Base-by-base conservation (phyloP, 2,797 vertebrate species). In the Peromyscus melanophrys region DNA sequence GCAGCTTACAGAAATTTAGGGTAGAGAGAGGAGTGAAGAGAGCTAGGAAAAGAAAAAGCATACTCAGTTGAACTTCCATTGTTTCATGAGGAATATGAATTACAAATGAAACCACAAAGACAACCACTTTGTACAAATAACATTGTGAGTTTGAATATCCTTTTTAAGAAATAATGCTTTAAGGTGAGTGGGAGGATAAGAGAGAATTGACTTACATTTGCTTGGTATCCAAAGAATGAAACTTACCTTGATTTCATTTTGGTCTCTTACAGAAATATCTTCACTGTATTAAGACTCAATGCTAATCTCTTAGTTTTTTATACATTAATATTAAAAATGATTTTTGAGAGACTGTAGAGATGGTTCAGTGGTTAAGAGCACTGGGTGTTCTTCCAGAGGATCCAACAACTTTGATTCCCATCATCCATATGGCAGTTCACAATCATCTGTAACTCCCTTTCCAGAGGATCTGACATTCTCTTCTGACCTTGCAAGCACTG, bases 261-360 rank as follows among this genome's bases (percentile, higher is more conserved):
- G n/a, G 2, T 89, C 43, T 95, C 46, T 75, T 86, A 2, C 4
- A 97, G 55, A 88, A 96, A 92, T 63, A 34, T 69, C 82, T 95
- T 86, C 57, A 67, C 27, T 69, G n/a, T 76, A 27, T 83, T 96
- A 95, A 63, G 52, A 77, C n/a, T 65, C 87, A 76, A 82, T 96
- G 31, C 57, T 81, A 73, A 31, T 73, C 59, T 96, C 67, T 81
- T 82, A 55, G 43, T 90, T 96, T 65, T 65, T 77, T 12, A 89
- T 49, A 49, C 16, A 77, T 46, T 92, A 93, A 67, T 95, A 88
- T 71, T 78, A 82, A 92, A 81, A 73, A 73, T 40, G 23, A 27
- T 7, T 43, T 11, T 43, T 46, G 73, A 43, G 13, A 14, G 31
- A 6, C 65, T 67, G 65, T 34, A n/a, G 65, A 76, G 25, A 76